These are phyloP conservation scores for Limnodromus scolopaceus DNA, from an alignment of 2,797 vertebrate genomes.

Conservation along the genomic window DNA sequence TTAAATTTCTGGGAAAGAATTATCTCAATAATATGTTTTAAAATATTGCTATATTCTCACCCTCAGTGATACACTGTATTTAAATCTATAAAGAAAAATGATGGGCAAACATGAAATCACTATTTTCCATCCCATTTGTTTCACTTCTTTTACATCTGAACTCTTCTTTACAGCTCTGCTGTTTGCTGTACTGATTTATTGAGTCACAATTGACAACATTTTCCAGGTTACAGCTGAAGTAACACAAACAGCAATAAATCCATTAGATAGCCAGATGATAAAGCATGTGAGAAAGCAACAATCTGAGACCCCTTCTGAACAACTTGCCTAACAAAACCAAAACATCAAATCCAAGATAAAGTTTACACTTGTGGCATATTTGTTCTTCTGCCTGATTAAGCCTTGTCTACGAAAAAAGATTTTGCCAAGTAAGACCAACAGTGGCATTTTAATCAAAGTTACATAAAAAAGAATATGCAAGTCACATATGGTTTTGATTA, in stretches of 20 bases:
- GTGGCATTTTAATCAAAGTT: not conserved
- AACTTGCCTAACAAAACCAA: not conserved
- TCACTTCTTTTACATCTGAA: not conserved
- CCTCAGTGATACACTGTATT: not conserved
- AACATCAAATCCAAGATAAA: not conserved
- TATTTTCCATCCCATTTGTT: not conserved
- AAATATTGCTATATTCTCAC: not conserved
- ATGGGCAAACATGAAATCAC: not conserved
- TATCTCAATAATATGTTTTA: not conserved
- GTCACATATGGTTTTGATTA: not conserved
- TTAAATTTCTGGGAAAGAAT: not conserved
- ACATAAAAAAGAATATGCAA: not conserved
- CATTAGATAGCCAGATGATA: not conserved
- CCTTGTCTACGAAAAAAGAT: not conserved
- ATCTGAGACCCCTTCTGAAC: not conserved
- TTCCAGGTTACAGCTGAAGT: not conserved
- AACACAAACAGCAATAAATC: conserved; percentile 13
- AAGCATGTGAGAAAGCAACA: not conserved
- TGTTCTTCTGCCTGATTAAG: not conserved
- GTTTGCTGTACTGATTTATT: not conserved
- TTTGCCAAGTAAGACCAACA: not conserved
- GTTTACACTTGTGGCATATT: fast-evolving
- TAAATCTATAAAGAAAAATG: not conserved
- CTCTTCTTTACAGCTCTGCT: not conserved
- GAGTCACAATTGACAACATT: not conserved